Evolutionary conservation across 1,140 invertebrate genomes (phyloP).

Genomic region (Lepidurus apus): DNA sequence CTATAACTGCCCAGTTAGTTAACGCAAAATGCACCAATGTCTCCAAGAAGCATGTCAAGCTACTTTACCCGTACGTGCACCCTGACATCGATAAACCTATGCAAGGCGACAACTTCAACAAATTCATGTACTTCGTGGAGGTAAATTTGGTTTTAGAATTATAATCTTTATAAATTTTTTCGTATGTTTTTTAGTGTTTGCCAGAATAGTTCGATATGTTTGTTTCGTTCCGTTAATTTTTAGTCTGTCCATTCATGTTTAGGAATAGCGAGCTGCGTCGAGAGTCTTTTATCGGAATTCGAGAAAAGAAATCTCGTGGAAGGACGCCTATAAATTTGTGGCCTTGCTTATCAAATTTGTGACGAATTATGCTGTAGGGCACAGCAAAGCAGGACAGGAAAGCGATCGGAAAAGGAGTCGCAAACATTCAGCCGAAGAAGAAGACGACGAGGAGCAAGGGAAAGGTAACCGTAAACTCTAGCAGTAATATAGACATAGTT

Average conservation of each 20-base stretch:
- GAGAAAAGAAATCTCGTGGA: neutral
- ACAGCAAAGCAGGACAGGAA: neutral
- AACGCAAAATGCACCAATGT: neutral
- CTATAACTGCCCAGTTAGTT: neutral
- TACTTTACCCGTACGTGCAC: neutral
- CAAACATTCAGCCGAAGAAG: neutral
- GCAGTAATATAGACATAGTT: neutral
- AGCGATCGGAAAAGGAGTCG: neutral
- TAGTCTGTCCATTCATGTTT: neutral
- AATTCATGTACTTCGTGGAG: neutral
- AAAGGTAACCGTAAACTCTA: neutral
- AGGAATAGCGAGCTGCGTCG: neutral
- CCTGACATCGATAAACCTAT: neutral
- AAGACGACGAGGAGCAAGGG: neutral
- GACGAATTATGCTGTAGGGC: neutral
- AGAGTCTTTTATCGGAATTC: neutral
- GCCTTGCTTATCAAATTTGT: neutral
- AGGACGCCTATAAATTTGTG: neutral
- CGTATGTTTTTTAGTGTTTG: neutral
- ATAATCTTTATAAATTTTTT: neutral
- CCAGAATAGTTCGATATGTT: neutral
- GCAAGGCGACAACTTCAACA: neutral
- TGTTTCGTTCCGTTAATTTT: neutral
- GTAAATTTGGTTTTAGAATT: neutral
- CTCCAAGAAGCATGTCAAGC: neutral